Base-by-base conservation (phyloP, 2,113 vertebrate genomes). In the Plecturocebus donacophilus region DNA sequence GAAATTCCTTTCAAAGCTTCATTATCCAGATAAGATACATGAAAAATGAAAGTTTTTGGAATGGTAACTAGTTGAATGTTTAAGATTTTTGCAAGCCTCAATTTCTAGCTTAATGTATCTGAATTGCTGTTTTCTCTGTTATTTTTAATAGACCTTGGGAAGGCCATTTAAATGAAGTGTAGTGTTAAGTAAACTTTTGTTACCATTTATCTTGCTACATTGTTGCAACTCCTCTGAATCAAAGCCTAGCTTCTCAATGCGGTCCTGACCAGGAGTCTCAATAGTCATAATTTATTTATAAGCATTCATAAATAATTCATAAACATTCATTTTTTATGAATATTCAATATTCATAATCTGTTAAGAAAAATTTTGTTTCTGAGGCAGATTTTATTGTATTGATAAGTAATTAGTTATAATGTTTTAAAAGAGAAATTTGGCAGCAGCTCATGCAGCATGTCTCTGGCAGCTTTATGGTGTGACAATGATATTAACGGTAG, bases 1-100 rank as follows among this genome's bases (percentile, higher is more conserved):
- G 64, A 92, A 97, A 98, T 75, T 35, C 13, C 23, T 92, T 95
- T 98, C 66, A 95, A 96, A 97, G 77, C 76, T 98, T 92, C 40
- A 30, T 87, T 93, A 87, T 94, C 92, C 96, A 96, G 97, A 97
- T 98, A 97, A 98, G 82, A 95, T 58, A 19, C 16, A 47, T 4
- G 49, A 73, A 85, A 98, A 96, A 87, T 91, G 91, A 97, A 71
- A 66, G 84, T 35, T 91, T 96, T 96, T 70, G 76, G 40, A 93
- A 83, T 40, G 94, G 81, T 83, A 91, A 90, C 47, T 71, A 91
- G 54, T 88, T 52, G 42, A 89, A 75, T 94, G 38, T 54, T 95
- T 97, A 58, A 2, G 90, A 30, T 71, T 95, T 89, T 94, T 91
- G 75, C 81, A 97, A 83, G 12, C 20, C 47, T 95, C 45, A 13